phyloP scores from a whole-genome alignment of 2,113 vertebrate genomes.

The Tachysurus vachellii region DNA sequence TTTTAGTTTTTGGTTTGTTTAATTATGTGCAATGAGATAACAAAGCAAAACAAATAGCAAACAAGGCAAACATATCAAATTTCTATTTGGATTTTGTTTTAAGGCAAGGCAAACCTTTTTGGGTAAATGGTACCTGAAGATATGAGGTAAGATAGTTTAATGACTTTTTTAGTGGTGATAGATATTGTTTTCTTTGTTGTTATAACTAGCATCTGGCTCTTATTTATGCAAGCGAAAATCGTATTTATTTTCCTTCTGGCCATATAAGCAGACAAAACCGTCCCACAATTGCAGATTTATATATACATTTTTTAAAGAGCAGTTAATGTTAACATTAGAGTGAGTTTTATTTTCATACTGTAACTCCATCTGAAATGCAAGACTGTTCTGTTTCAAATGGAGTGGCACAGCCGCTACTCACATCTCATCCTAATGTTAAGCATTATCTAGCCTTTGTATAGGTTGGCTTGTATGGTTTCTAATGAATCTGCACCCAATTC shows the following conservation, averaged over 20 bases:
- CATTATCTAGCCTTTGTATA: neutral
- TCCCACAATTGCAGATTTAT: neutral
- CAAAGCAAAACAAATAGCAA: neutral
- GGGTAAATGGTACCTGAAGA: neutral
- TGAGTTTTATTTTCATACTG: neutral
- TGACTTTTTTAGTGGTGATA: neutral
- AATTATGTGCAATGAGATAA: neutral
- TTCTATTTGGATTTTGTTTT: neutral
- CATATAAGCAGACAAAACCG: neutral
- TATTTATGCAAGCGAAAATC: neutral
- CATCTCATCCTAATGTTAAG: neutral
- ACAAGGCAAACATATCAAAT: neutral
- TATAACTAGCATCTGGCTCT: neutral
- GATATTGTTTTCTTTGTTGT: neutral
- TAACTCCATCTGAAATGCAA: neutral
- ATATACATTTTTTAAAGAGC: too few species aligned
- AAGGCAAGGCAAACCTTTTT: neutral
- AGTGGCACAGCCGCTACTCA: neutral
- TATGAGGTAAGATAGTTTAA: neutral
- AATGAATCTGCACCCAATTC: neutral
- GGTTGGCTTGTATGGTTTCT: neutral
- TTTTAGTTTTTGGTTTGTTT: neutral
- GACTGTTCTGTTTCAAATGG: neutral
- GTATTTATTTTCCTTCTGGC: neutral
- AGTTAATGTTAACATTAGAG: neutral